phyloP scores from a whole-genome alignment of 2,113 vertebrate species.

The Perccottus glenii region DNA sequence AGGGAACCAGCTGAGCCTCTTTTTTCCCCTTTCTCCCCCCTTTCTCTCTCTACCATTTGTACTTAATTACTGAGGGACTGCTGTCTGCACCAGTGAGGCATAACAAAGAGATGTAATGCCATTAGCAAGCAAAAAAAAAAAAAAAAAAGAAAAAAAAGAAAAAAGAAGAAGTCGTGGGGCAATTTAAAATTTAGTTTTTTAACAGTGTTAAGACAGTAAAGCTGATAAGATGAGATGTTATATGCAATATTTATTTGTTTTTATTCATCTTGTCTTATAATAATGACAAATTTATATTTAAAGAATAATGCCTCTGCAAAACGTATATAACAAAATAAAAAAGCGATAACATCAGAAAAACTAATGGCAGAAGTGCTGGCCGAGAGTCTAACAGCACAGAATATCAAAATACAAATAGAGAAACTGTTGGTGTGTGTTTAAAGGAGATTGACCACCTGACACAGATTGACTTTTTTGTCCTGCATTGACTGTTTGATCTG shows the following conservation, averaged over 20 bases:
- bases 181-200: slow-evolving; percentile 59
- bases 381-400: too few species aligned
- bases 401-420: too few species aligned
- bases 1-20: slow-evolving; percentile 76
- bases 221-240: slow-evolving; percentile 30
- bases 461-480: too few species aligned
- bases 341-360: too few species aligned
- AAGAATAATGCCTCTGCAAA: too few species aligned
- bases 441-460: too few species aligned
- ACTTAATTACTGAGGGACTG: slow-evolving; percentile 79
- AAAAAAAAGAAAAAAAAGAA: slow-evolving; percentile 19
- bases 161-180: slow-evolving; percentile 13
- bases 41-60: slow-evolving; percentile 72
- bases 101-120: slow-evolving; percentile 76
- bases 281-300: not conserved
- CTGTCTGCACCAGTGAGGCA: slow-evolving; percentile 71
- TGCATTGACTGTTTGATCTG: too few species aligned
- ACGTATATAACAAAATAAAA: too few species aligned
- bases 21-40: slow-evolving; percentile 52
- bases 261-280: too few species aligned
- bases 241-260: too few species aligned
- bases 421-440: too few species aligned
- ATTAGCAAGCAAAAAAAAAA: slow-evolving; percentile 60
- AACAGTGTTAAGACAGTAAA: slow-evolving; percentile 50
- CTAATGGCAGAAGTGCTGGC: too few species aligned